Evolutionary conservation across 2,113 vertebrate genomes (phyloP).

Genomic region (Delphinus delphis): DNA sequence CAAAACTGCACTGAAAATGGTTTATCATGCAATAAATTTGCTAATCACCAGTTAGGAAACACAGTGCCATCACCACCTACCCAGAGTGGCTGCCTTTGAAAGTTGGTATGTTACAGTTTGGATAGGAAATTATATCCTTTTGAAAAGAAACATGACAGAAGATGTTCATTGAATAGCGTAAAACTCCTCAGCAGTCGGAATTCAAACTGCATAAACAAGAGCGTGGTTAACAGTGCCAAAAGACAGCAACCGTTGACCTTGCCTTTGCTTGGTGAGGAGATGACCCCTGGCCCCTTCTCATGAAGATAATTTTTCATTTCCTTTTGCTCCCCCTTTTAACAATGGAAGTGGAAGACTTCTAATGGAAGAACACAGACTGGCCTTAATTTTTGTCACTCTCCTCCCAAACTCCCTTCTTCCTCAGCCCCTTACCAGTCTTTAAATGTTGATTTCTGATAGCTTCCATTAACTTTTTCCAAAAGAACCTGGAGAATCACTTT

Average conservation of each 20-base stretch:
- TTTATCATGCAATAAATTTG: slow-evolving; percentile 84
- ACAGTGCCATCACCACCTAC: slow-evolving; percentile 69
- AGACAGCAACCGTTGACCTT: slow-evolving; percentile 39
- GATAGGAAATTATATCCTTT: slow-evolving; percentile 80
- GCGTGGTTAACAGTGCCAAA: slow-evolving; percentile 11
- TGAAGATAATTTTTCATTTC: neutral
- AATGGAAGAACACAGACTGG: neutral
- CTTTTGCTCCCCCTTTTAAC: neutral
- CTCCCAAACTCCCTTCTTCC: neutral
- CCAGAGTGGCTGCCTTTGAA: slow-evolving; percentile 75
- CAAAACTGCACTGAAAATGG: slow-evolving; percentile 75
- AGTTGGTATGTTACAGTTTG: slow-evolving; percentile 74
- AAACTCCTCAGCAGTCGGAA: slow-evolving; percentile 74
- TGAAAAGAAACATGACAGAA: slow-evolving; percentile 80
- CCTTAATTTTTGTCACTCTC: neutral
- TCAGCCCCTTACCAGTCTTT: neutral
- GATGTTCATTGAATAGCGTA: slow-evolving; percentile 64
- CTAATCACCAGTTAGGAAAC: slow-evolving; percentile 81
- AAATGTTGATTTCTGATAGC: neutral
- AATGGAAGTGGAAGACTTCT: neutral
- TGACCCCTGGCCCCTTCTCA: neutral
- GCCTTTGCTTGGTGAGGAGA: neutral
- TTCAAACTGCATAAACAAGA: slow-evolving; percentile 45
- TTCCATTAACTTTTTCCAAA: neutral
- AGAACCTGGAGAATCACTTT: neutral